phyloP scores from a whole-genome alignment of 2,113 vertebrate genomes.

The Sprattus sprattus region DNA sequence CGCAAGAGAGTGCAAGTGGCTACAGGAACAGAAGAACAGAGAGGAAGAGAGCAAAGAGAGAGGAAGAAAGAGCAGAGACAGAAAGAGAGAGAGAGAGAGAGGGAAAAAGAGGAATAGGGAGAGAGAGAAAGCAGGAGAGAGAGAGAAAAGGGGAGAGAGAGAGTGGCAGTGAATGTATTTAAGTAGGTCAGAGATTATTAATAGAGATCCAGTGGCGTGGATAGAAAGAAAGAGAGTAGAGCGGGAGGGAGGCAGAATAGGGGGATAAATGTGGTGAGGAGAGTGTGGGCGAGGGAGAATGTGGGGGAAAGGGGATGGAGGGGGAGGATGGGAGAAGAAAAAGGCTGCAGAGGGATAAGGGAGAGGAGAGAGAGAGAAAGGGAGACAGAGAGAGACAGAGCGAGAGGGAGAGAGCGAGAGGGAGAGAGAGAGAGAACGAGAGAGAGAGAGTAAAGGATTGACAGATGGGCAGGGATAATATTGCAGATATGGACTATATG shows the following conservation, averaged over 20 bases:
- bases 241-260: conserved; percentile 39
- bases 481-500: conserved; percentile 46
- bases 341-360: conserved; percentile 31
- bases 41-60: conserved; percentile 22
- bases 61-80: conserved; percentile 22
- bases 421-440: conserved; percentile 43
- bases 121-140: conserved; percentile 40
- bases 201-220: conserved; percentile 77
- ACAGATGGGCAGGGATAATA: conserved; percentile 66
- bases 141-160: conserved; percentile 54
- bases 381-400: background rate
- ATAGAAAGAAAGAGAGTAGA: conserved; percentile 61
- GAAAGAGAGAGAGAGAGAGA: conserved; percentile 33
- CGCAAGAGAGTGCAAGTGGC: background rate
- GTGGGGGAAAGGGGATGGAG: conserved; percentile 37
- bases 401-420: background rate
- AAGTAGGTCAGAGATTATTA: conserved; percentile 83
- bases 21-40: background rate
- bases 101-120: conserved; percentile 25
- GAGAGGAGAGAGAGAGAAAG: background rate
- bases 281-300: conserved; percentile 21
- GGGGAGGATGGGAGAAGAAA: conserved; percentile 28
- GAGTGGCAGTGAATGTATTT: conserved; percentile 74
- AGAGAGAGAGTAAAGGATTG: conserved; percentile 52
- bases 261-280: background rate